Percentiles rank a stretch among this genome's conserved stretches.
Conservation (phyloP, 2,113 vertebrate species). For the Colinus virginianus region DNA sequence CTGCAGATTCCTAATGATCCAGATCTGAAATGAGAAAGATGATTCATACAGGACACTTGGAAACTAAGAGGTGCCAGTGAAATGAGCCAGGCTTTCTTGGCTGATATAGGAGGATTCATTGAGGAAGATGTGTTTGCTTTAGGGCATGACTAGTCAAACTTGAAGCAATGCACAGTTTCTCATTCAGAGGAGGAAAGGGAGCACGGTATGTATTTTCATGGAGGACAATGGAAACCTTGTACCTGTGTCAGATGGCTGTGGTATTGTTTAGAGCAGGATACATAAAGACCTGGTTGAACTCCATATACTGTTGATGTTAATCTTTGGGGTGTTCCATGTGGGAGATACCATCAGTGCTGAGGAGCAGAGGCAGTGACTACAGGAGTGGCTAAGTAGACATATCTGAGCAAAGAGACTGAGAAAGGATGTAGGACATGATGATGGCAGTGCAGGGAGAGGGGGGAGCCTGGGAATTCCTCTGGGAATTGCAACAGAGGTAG, state of each 20-base stretch:
- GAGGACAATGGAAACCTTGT: slow-evolving; percentile 12
- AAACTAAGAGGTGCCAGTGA: not conserved
- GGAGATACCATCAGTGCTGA: not conserved
- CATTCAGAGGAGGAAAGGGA: not conserved
- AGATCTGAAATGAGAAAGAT: not conserved
- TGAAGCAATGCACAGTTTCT: slow-evolving; percentile 1
- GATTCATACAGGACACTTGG: slow-evolving; percentile 28
- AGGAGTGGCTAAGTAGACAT: not conserved
- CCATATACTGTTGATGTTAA: not conserved
- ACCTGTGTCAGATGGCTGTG: not conserved
- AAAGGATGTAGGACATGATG: not conserved
- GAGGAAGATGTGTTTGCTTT: slow-evolving; percentile 49
- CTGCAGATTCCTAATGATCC: not conserved
- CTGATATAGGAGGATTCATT: not conserved
- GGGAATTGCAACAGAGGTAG: not conserved
- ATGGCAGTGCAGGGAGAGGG: not conserved
- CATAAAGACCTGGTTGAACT: not conserved
- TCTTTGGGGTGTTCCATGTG: not conserved
- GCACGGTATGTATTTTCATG: not conserved
- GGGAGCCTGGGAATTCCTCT: not conserved
- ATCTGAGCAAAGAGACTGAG: not conserved
- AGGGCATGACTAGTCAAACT: slow-evolving; percentile 13
- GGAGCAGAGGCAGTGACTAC: not conserved
- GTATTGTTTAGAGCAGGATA: slow-evolving; percentile 32
- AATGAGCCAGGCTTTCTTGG: slow-evolving; percentile 37